Percentiles rank a stretch among this genome's conserved stretches.
Evolutionary conservation across 2,113 vertebrate species (phyloP).

Genomic region (Numida meleagris): DNA sequence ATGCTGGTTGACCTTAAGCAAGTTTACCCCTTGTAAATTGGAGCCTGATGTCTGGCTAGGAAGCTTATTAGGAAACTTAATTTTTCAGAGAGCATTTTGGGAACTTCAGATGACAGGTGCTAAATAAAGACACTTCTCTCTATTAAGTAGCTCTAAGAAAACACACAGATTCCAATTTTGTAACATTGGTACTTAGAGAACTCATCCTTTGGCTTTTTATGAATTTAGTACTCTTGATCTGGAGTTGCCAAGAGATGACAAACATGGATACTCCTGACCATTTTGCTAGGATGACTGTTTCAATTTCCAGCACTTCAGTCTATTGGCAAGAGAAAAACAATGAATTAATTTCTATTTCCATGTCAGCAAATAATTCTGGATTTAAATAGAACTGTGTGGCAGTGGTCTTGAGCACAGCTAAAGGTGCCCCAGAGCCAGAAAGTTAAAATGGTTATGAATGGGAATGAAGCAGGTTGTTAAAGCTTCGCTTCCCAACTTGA

Average conservation of each 20-base stretch:
- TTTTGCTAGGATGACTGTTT: constrained; percentile 9
- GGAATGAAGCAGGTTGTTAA: background rate
- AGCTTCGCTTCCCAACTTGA: background rate
- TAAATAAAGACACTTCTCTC: constrained; percentile 61
- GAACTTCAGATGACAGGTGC: constrained; percentile 61
- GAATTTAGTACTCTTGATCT: constrained; percentile 37
- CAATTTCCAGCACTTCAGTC: constrained; percentile 21
- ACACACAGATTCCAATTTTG: constrained; percentile 7
- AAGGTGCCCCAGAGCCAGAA: constrained; percentile 37
- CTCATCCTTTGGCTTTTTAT: constrained; percentile 35
- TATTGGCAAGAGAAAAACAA: constrained; percentile 32
- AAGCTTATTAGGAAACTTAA: constrained; percentile 47
- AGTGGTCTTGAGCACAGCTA: background rate
- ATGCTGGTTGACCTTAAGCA: constrained; percentile 57
- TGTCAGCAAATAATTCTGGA: constrained; percentile 26
- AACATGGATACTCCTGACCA: background rate
- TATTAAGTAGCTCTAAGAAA: constrained; percentile 64
- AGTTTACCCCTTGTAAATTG: constrained; percentile 48
- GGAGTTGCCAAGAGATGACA: background rate
- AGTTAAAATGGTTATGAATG: background rate
- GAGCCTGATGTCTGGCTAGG: constrained; percentile 48
- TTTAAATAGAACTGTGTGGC: constrained; percentile 4
- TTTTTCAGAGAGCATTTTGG: constrained; percentile 59
- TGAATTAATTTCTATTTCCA: constrained; percentile 40
- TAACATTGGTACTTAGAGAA: background rate